Evolutionary conservation across 2,888 invertebrate genomes (phyloP).

Genomic region (Polyommatus icarus): DNA sequence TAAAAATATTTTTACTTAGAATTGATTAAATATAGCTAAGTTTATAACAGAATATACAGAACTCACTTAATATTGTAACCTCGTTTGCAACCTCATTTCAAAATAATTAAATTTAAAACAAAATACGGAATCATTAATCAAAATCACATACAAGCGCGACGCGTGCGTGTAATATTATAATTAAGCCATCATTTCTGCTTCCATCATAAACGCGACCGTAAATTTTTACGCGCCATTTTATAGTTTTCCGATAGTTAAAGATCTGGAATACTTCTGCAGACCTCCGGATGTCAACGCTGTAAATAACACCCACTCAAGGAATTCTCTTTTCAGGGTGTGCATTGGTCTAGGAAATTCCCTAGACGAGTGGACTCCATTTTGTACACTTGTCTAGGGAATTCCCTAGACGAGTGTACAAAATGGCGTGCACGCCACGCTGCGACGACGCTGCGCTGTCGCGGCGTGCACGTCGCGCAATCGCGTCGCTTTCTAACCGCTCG

Average conservation of each 20-base stretch:
- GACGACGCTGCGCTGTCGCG: too few species aligned
- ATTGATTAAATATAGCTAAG: too few species aligned
- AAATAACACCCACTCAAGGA: slow-evolving; percentile 14
- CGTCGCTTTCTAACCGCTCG: too few species aligned
- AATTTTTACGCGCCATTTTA: slow-evolving; percentile 25
- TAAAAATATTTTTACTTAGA: too few species aligned
- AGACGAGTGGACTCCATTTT: too few species aligned
- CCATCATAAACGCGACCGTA: slow-evolving; percentile 6
- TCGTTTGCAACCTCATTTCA: neutral
- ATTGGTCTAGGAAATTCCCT: too few species aligned
- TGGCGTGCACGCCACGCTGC: too few species aligned
- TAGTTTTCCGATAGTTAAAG: slow-evolving; percentile 30
- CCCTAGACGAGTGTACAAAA: too few species aligned
- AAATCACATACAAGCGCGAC: neutral
- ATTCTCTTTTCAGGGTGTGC: neutral
- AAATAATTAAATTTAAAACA: neutral
- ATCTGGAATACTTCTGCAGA: neutral
- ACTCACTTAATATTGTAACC: too few species aligned
- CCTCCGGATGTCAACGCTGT: slow-evolving; percentile 24
- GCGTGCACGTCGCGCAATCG: too few species aligned
- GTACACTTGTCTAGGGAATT: too few species aligned
- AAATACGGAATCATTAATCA: neutral
- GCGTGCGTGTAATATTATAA: slow-evolving; percentile 18
- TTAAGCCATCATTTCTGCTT: neutral
- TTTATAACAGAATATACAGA: too few species aligned